Base-by-base conservation (phyloP, 1,140 invertebrate species). In the Trichogramma pretiosum region DNA sequence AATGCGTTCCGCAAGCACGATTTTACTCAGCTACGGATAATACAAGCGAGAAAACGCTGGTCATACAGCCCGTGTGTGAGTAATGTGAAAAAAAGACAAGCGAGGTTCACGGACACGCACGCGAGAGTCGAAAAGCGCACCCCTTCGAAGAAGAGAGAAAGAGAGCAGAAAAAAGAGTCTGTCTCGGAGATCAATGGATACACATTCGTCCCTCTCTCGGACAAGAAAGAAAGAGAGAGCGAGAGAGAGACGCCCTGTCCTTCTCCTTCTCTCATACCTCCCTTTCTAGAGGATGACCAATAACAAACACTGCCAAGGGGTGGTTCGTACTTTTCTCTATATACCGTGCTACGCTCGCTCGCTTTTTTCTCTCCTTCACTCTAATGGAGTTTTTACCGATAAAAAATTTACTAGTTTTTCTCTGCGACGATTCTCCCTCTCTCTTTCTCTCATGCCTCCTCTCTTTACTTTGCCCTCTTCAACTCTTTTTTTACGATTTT, bases 361-460 rank as follows among this genome's bases (percentile, higher is more conserved):
- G 23, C 26, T 19, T 30, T 19, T 22, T 28, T 24, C 33, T 56
- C 58, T 63, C 62, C 60, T 59, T 65, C 61, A 61, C 65, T 65
- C 66, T 70, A 70, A 68, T 70, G 65, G 66, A 68, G 66, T 70
- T 70, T 70, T 70, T 64, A 68, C 63, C 62, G 65, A 68, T 70
- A 70, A 70, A 70, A 70, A 70, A 70, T 70, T 67, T 65, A 70
- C 63, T 67, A 60, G 57, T 55, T 58, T 58, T 53, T 53, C 53
- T 38, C 23, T 38, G 36, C 36, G n/a, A 5, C 8, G 18, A 21
- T 26, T 17, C 23, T 5, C 45, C 16, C 18, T 26, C 11, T 14
- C 43, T 33, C 28, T 40, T 22, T 22, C 22, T 19, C 41, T 23
- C 18, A 21, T 42, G 49, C 34, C 23, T 53, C 39, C 33, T 41